A percentile compares a stretch with the other conserved stretches of the same genome.
Evolutionary conservation across 2,113 vertebrate species (phyloP).

Genomic region (Gorsachius goisagi): DNA sequence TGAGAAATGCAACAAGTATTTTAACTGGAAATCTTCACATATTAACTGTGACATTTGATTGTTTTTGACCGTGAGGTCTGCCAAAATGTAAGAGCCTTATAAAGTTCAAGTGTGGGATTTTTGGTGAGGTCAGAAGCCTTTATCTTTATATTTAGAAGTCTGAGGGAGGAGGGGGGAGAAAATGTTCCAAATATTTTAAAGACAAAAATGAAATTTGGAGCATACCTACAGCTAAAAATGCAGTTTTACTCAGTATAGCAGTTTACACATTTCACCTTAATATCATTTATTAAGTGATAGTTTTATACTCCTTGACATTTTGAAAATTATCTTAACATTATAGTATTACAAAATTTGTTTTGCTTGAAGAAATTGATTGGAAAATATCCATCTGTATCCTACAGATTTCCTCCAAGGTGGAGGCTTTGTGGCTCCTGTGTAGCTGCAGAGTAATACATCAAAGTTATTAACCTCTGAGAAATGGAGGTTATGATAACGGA

Average conservation of each 20-base stretch:
- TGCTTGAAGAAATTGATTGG: neutral
- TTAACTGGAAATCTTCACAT: neutral
- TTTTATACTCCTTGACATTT: neutral
- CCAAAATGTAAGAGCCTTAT: neutral
- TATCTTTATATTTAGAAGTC: neutral
- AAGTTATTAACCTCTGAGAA: constrained; percentile 42
- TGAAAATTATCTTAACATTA: neutral
- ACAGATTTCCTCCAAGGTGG: neutral
- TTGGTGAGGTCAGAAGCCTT: neutral
- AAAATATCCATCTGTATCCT: neutral
- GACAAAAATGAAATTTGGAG: neutral
- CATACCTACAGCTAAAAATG: neutral
- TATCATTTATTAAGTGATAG: neutral
- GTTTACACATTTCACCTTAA: neutral
- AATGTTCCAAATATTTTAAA: neutral
- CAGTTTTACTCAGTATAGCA: neutral
- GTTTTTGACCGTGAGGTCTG: neutral
- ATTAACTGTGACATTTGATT: neutral
- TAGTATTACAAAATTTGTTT: neutral
- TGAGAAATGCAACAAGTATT: neutral
- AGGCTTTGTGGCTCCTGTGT: neutral
- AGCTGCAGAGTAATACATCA: neutral
- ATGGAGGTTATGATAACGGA: neutral
- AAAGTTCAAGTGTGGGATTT: neutral
- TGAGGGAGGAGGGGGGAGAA: too few species aligned